Percentiles rank a stretch among this genome's conserved stretches.
Conservation (phyloP, 2,888 invertebrate species). For the Fragum fragum region DNA sequence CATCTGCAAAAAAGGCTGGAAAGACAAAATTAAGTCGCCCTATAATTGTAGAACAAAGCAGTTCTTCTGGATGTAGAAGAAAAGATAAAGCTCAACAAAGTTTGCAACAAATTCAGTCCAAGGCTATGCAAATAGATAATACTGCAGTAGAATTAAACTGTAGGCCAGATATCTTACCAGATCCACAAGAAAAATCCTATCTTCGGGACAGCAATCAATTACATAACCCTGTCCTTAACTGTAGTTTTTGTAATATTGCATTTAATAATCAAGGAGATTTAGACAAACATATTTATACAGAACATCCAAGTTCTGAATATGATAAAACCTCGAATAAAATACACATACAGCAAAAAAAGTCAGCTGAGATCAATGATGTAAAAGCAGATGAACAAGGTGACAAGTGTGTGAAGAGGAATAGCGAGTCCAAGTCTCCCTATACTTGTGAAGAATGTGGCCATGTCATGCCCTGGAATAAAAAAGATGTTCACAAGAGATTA, state of each 20-base stretch:
- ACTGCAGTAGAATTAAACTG: neutral
- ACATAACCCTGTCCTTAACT: neutral
- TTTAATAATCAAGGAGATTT: neutral
- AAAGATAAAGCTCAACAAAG: neutral
- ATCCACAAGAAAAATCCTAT: neutral
- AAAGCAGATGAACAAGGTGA: neutral
- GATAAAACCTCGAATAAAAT: neutral
- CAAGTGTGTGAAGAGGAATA: neutral
- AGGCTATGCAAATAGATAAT: neutral
- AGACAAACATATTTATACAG: neutral
- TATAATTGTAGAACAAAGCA: neutral
- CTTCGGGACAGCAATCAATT: neutral
- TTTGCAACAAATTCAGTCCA: neutral
- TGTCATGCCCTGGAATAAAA: constrained; percentile 48
- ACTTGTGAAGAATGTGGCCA: constrained; percentile 57
- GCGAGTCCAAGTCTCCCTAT: constrained; percentile 37
- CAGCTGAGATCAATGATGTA: neutral
- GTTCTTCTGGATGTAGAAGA: neutral
- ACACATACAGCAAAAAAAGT: neutral
- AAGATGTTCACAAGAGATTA: constrained; percentile 52
- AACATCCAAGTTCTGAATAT: neutral
- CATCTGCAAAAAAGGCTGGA: neutral
- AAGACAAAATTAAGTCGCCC: neutral
- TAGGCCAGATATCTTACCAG: neutral
- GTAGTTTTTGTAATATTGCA: neutral